phyloP scores from a whole-genome alignment of 2,113 vertebrate species.

The Isichthys henryi region DNA sequence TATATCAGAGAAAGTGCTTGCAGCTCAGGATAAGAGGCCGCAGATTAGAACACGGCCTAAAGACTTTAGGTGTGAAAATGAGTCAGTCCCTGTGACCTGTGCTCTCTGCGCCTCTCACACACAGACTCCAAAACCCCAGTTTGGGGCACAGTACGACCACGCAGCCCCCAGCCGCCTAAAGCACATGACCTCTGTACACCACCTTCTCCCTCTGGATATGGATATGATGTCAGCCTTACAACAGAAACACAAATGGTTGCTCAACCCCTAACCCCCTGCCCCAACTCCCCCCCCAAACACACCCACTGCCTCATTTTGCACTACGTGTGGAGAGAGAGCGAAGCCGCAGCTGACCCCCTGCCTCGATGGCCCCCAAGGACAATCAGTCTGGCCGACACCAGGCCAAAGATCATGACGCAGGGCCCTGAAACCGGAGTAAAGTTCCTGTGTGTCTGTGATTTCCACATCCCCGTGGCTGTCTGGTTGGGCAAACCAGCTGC shows the following conservation, averaged over 20 bases:
- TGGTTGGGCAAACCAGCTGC: constrained; percentile 1
- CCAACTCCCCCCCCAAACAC: background rate
- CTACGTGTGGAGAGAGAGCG: background rate
- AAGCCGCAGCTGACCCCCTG: background rate
- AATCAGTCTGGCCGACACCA: background rate
- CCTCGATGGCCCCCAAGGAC: background rate
- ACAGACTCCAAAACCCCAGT: background rate
- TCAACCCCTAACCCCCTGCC: background rate
- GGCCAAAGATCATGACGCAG: background rate
- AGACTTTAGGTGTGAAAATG: background rate
- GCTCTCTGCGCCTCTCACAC: background rate
- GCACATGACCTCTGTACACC: background rate
- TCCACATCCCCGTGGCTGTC: background rate
- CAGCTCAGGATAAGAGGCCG: background rate
- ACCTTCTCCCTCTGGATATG: background rate
- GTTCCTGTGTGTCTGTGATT: background rate
- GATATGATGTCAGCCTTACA: background rate
- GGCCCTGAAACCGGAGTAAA: background rate
- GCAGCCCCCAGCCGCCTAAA: background rate
- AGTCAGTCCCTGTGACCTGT: background rate
- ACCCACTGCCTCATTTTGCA: background rate
- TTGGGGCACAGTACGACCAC: background rate
- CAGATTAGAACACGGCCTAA: background rate
- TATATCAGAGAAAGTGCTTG: background rate
- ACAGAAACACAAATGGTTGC: background rate